Evolutionary conservation across 2,888 invertebrate species (phyloP), one percentile per base, ranked within the genome.

Genomic region (Asteroscopus sphinx): DNA sequence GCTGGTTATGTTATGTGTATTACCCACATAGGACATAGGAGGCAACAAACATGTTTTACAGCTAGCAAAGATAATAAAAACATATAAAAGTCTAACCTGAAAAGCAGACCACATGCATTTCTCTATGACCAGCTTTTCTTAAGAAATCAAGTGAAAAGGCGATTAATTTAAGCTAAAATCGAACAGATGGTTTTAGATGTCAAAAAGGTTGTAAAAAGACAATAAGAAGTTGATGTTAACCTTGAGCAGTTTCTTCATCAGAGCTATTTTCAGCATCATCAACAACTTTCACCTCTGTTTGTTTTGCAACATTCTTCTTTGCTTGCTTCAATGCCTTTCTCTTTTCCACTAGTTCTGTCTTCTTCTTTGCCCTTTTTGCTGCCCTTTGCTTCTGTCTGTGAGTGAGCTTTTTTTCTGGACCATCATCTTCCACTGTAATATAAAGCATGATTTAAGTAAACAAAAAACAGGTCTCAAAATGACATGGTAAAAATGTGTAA

Each of bases 381-480:
- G 95, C 95, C 42, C 97, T 94, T 81, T 96, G 96, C 75, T 96
- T 96, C 77, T 97, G 97, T 49, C 96, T 95, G 77, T 96, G 97
- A 64, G 96, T 96, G 12, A 97, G 82, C 71, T 94, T 95, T 73
- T 96, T 96, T 25, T 86, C 83, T 25, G 90, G 90, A 62, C 95
- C 95, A 49, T 94, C 95, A 82, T 94, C 88, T 35, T 92, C 91
- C 68, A 95, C 93, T 93, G 74, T 6, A 85, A 88, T 16, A 30
- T 17, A 51, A 12, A 56, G 6, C 21, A 21, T 21, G 21, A 21
- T 21, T 21, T 21, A 21, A 3, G 21, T 21, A 2, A 21, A 3
- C 3, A 21, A 21, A 21, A 21, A 21, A 21, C 21, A 21, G 2
- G 4, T 3, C 21, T 21, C 21, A 21, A 21, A 21, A 21, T 4